Percentiles rank a stretch among this genome's conserved stretches.
Conservation (phyloP, 2,113 vertebrate genomes). For the Eretmochelys imbricata region DNA sequence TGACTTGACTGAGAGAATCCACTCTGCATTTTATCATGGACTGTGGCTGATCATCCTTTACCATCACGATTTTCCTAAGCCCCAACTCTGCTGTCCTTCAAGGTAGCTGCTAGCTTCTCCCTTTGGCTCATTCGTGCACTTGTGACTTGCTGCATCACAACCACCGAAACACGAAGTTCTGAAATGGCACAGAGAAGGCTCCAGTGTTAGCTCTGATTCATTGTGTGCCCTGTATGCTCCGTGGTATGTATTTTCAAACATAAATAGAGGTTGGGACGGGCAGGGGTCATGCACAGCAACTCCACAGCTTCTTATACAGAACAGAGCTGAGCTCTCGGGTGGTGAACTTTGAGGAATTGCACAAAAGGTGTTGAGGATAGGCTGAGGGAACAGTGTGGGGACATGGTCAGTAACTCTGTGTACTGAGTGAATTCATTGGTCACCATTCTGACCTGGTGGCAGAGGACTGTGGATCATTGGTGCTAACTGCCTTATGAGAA, state of each 20-base stretch:
- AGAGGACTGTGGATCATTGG: not conserved
- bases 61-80: not conserved
- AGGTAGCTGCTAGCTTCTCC: not conserved
- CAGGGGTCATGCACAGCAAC: accelerated
- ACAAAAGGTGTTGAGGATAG: not conserved
- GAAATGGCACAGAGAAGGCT: not conserved
- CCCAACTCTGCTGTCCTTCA: not conserved
- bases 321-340: not conserved
- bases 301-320: not conserved
- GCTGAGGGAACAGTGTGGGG: not conserved
- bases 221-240: not conserved
- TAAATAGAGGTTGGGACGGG: not conserved
- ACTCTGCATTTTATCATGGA: not conserved
- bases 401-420: not conserved
- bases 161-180: not conserved
- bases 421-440: not conserved
- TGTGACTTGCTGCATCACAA: not conserved
- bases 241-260: not conserved
- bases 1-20: not conserved
- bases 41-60: not conserved
- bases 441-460: not conserved
- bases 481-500: not conserved
- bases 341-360: not conserved
- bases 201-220: not conserved
- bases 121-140: not conserved